Evolutionary conservation across 2,888 invertebrate species (phyloP), one percentile per base, ranked within the genome.

Genomic region (Sinodicranocentrus sp.): DNA sequence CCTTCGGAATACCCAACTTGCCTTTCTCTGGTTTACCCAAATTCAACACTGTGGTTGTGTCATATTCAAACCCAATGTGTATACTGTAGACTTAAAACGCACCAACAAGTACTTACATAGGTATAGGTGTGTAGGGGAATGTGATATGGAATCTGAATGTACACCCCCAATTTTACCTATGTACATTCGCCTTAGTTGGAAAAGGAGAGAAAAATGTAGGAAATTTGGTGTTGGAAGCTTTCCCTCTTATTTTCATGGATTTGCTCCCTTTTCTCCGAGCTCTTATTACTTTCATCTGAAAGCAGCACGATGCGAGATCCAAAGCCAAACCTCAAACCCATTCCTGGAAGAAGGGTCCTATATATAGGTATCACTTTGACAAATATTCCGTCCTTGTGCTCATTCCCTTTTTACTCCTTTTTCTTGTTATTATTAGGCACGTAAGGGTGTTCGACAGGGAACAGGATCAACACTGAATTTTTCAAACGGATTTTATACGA

Each of bases 321-420:
- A 33, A 44, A 63, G 33, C 21, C 65, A 33, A 23, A 10, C n/a
- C n/a, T n/a, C n/a, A 59, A 52, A 65, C 65, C 39, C 39, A 23
- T 76, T 63, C 28, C 28, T 19, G 21, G 59, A 44, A 6, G 59
- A n/a, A 23, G 6, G 13, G 23, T 5, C 59, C 6, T 19, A 3
- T 23, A 59, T 23, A 17, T 10, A 5, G 0, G 52, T 0, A 52
- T n/a, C 67, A 57, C 65, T 76, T 43, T 77, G 77, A 77, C 68
- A 57, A 77, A 77, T 68, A 77, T 68, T 68, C 68, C 23, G 54
- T 57, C 77, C 68, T 67, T 67, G 68, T 77, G 33, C 65, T 54
- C 65, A 48, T 72, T 72, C 54, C 39, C 15, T 15, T 39, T 28
- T 65, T 65, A 2, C 39, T 13, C 3, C 65, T 33, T 25, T 26